A percentile compares a stretch with the other conserved stretches of the same genome.
Evolutionary conservation across 2,888 invertebrate genomes (phyloP).

Genomic region (Germaria angustata): DNA sequence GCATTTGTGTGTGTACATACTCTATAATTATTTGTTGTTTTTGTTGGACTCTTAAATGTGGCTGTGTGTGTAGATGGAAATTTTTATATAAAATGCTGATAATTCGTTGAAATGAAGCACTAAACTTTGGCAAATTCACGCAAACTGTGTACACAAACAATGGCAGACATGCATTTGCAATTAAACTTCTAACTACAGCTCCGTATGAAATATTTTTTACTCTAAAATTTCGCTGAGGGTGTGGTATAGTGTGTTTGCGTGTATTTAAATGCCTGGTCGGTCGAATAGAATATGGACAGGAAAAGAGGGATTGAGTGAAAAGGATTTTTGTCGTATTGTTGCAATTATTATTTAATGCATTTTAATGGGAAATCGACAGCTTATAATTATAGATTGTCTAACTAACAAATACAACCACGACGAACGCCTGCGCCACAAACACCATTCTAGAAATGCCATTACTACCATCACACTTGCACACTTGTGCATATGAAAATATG

Average conservation of each 20-base stretch:
- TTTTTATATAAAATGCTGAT: constrained; percentile 65
- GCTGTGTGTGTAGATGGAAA: background rate
- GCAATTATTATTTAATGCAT: constrained; percentile 63
- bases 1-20: background rate
- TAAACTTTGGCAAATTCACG: constrained; percentile 80
- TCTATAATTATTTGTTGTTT: constrained; percentile 61
- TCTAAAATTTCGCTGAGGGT: background rate
- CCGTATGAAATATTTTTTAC: background rate
- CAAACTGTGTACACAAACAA: constrained; percentile 69
- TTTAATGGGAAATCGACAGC: constrained; percentile 58
- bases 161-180: constrained; percentile 64
- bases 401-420: constrained; percentile 5
- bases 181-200: constrained; percentile 41
- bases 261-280: background rate
- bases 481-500: too few species aligned
- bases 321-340: constrained; percentile 11
- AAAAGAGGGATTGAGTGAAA: constrained; percentile 25
- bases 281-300: constrained; percentile 7
- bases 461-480: background rate
- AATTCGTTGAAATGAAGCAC: constrained; percentile 75
- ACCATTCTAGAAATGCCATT: background rate
- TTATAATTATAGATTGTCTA: constrained; percentile 61
- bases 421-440: background rate
- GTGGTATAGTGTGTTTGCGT: background rate
- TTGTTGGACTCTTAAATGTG: background rate